Conservation (phyloP, 2,113 vertebrate genomes). For the Diphyllodes magnificus region DNA sequence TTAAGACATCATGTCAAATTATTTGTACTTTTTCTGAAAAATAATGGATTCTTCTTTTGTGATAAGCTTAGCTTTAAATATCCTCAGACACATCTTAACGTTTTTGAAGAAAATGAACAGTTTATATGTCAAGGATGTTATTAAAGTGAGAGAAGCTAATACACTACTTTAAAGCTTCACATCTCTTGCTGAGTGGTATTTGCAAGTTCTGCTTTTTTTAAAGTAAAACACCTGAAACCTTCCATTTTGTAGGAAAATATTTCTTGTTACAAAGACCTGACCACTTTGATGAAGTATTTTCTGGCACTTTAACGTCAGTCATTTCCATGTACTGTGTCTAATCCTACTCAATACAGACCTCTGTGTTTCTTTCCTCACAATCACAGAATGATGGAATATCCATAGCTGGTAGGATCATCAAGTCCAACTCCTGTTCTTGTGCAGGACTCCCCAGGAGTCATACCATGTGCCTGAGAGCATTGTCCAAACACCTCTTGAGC, state of each 20-base stretch:
- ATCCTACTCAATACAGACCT: background rate
- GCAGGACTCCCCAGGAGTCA: background rate
- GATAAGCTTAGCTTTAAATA: constrained; percentile 41
- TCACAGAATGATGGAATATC: background rate
- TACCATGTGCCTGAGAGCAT: background rate
- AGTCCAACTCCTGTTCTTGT: background rate
- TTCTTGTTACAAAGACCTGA: background rate
- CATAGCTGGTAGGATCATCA: too few species aligned
- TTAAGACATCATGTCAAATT: constrained; percentile 25
- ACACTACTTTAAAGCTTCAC: background rate
- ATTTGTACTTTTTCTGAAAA: constrained; percentile 46
- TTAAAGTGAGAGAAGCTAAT: constrained; percentile 1
- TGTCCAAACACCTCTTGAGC: background rate
- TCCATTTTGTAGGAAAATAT: background rate
- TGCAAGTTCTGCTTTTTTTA: background rate
- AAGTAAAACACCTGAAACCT: background rate
- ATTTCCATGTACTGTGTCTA: background rate
- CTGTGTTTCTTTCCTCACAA: background rate
- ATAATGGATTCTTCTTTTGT: constrained; percentile 32
- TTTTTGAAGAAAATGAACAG: constrained; percentile 13
- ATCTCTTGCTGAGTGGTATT: background rate
- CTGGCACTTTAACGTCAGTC: background rate
- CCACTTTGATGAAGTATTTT: background rate
- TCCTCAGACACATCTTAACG: background rate
- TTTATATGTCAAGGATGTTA: constrained; percentile 7